Evolutionary conservation across 2,888 invertebrate species (phyloP), one percentile per base, ranked within the genome.

Genomic region (Drosophila lutescens): DNA sequence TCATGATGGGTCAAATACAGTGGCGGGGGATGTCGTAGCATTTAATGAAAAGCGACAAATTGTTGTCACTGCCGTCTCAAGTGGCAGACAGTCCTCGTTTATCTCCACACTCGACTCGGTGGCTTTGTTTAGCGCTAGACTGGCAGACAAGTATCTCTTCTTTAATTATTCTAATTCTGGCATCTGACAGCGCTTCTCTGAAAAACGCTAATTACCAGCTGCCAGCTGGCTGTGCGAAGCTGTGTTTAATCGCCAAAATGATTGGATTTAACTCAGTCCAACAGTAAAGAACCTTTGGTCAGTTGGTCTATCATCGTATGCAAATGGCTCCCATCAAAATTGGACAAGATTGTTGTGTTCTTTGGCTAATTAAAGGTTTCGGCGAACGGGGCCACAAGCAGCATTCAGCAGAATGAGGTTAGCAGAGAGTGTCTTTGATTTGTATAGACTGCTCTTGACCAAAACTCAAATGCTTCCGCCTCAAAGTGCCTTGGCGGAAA

Each of bases 41-140:
- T 44, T 67, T 65, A 85, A 78, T 77, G 74, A 71, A 76, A 72
- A 74, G 76, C 72, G 80, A 84, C 81, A 83, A 83, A 73, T 74
- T 59, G 67, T 74, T 85, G 69, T 83, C 66, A 61, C 74, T 58
- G 69, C 60, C 74, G 84, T 88, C 87, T 83, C 78, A 76, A 83
- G 83, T 75, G 75, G 72, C 70, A 20, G 61, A 61, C 68, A 66
- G 63, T 66, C 51, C 59, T 58, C 58, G 50, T 20, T 26, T 38
- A 43, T 61, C 43, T 55, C 30, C 23, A n/a, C 38, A 26, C 41
- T 17, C 44, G 53, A 32, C 26, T 15, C 51, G 30, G 26, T 13
- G 30, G 15, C 51, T 59, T 53, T 53, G 43, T 36, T 30, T 32
- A 20, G 49, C 36, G 38, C 32, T 38, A 38, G 36, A 34, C 12